Evolutionary conservation across 1,140 invertebrate species (phyloP).

Genomic region (Rhopalosiphum padi): DNA sequence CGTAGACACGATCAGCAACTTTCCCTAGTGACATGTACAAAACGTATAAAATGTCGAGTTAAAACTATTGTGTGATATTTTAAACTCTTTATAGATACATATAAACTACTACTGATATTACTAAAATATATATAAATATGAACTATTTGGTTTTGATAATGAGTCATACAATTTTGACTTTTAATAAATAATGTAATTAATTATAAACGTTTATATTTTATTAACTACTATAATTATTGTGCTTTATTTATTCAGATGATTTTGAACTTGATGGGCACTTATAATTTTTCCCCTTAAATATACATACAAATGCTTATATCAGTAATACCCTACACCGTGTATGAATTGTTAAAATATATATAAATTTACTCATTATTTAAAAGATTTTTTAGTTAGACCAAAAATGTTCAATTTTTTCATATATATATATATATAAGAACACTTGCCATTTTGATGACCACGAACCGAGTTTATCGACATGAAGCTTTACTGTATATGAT

Average conservation of each 20-base stretch:
- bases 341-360: background rate
- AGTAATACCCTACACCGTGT: too few relatives aligned
- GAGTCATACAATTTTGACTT: background rate
- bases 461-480: background rate
- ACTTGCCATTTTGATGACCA: background rate
- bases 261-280: background rate
- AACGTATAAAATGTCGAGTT: slow-evolving; percentile 9
- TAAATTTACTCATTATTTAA: background rate
- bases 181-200: background rate
- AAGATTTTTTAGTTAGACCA: background rate
- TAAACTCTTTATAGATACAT: background rate
- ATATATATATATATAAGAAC: background rate
- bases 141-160: background rate
- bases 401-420: background rate
- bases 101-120: background rate
- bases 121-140: background rate
- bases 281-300: background rate
- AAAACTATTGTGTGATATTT: slow-evolving; percentile 15
- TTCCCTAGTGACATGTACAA: slow-evolving; percentile 46
- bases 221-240: background rate
- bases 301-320: background rate
- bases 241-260: background rate
- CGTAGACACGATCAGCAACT: slow-evolving; percentile 34
- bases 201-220: background rate
- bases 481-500: background rate